Evolutionary conservation across 2,113 vertebrate species (phyloP), one percentile per base, ranked within the genome.

Genomic region (Sander lucioperca): DNA sequence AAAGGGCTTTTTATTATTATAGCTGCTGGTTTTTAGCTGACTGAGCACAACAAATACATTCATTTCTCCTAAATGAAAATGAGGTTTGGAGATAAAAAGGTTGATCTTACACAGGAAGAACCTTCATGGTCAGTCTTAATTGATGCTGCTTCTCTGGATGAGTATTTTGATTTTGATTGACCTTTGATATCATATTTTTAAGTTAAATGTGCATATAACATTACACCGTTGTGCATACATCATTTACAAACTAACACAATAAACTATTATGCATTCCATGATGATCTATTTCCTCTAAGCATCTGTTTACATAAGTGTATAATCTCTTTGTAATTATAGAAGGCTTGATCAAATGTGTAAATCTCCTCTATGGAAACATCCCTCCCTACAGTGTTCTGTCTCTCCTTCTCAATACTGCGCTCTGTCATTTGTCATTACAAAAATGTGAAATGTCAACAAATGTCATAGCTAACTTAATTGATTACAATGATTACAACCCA

Each of bases 391-490:
- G 62, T 13, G 6, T 47, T 16, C 51, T 6, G 33, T n/a, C 15
- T 27, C 2, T 56, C 33, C 16, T 67, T 21, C 48, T 33, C 43
- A 25, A 11, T 0, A 1, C 54, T 30, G 33, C 0, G 16, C 63
- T 56, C 67, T 21, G 11, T 36, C 54, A 21, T 21, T 27, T 48
- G 14, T 70, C 63, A 71, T 65, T 74, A 39, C 65, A 61, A 53
- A 65, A 23, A 23, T 74, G 58, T 30, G 16, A 80, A 83, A 84
- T 84, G 73, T 77, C 81, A 84, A 74, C 74, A 81, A 81, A 88
- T 81, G 74, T 74, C 74, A 86, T 8, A 62, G 27, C 78, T n/a
- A 62, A 72, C 45, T 39, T 53, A 53, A 59, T 23, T 63, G 69
- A 74, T 78, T 58, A 77, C 43, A 64, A 45, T 68, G 74, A 74